Base-by-base conservation (phyloP, 2,888 invertebrate genomes). In the Leptopilina drosophilae region DNA sequence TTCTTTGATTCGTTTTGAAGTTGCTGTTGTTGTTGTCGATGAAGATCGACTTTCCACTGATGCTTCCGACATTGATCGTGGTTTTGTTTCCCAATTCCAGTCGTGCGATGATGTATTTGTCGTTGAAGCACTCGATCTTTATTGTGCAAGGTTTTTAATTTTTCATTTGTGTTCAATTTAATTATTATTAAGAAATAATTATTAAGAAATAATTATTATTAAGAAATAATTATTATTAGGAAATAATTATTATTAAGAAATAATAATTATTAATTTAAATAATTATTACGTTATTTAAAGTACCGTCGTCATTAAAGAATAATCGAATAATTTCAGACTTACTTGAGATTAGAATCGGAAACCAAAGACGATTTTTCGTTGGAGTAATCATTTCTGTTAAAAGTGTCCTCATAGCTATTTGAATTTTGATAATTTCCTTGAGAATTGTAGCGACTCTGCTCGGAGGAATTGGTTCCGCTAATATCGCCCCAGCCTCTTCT, bases 401-500 rank as follows among this genome's bases (percentile, higher is more conserved):
- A 81, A 76, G 78, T 86, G 78, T 88, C 89, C 69, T 90, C 90
- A 82, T 90, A 91, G 80, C 85, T 82, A 66, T 84, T 87, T 6
- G 88, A 85, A 84, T 85, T 89, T 78, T 91, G 91, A 85, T 91
- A 91, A 77, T 88, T 87, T 14, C 90, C 88, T 66, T 84, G 85
- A 40, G 87, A 84, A 82, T 87, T 84, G 69, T 89, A 88, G 33
- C 88, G 88, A 80, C 84, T 88, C 80, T 91, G 92, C 20, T 92
- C 92, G 7, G 93, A 90, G 62, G 92, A 92, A 88, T 94, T 94
- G 82, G 92, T 93, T n/a, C 94, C 94, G 12, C 93, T 92, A 77
- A 94, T 92, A 83, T 94, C 94, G 83, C 92, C 93, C 95, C 95
- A 95, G 46, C 95, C 95, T 87, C 94, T 93, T 88, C 94, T 93